Evolutionary conservation across 1,140 invertebrate genomes (phyloP), one percentile per base, ranked within the genome.

Genomic region (Panagrolaimus sp.): DNA sequence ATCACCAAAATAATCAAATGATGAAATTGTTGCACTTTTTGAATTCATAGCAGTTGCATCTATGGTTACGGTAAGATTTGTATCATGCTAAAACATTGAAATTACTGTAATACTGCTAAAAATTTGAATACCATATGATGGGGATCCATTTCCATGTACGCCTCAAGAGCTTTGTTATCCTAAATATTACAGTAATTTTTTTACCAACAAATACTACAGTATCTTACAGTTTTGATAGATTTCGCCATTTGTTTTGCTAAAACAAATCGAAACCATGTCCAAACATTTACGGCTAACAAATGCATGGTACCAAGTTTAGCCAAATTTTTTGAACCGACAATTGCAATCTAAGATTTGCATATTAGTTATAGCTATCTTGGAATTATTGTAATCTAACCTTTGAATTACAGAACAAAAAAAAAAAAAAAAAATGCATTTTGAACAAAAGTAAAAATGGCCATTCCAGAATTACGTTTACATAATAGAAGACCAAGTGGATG

Each of bases 351-450:
- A 70, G 71, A 43, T 63, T 21, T 21, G 12, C n/a, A n/a, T n/a
- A n/a, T n/a, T n/a, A n/a, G n/a, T n/a, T n/a, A n/a, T n/a, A n/a
- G n/a, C n/a, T n/a, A 43, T n/a, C 64, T 71, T 52, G 45, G 43
- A 43, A 76, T 62, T 38, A 62, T 68, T 17, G 45, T 43, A 76
- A 15, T 24, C 64, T 26, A 58, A 83, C 82, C 66, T 79, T 82
- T n/a, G 81, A 83, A 68, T 82, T 83, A 47, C 81, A 83, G 64
- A 83, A 82, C 55, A 82, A 78, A 63, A n/a, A n/a, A n/a, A n/a
- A n/a, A n/a, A n/a, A n/a, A n/a, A n/a, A n/a, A n/a, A 82, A 82
- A 63, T 82, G 80, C 81, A 83, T 83, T n/a, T 73, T 82, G 80
- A 26, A 82, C 62, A 63, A 83, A 82, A 15, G 81, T 83, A 65